Base-by-base conservation (phyloP, 1,140 invertebrate genomes). In the Latrodectus geometricus region DNA sequence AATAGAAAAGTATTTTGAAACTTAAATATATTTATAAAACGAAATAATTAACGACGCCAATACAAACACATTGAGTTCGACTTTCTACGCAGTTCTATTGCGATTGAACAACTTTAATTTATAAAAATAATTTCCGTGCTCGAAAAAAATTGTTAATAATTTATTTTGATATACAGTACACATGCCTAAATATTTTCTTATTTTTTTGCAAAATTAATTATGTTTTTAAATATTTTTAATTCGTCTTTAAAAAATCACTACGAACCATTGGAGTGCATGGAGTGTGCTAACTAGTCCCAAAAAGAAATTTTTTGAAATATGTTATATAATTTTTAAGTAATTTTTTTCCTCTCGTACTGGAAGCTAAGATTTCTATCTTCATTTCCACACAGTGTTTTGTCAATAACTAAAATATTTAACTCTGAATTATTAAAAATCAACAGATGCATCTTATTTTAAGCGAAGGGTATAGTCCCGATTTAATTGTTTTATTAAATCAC, bases 221-320 rank as follows among this genome's bases (percentile, higher is more conserved):
- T n/a, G 35, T 23, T 77, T 86, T 78, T 48, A 78, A 86, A 20
- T 35, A 70, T 78, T 86, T 86, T 56, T 17, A 21, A 77, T 77
- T 72, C 23, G 14, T 9, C 48, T 86, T 86, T 86, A 77, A 70
- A 70, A 86, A 86, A 54, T 35, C n/a, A 78, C 11, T 12, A 61
- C 56, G 35, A 56, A 70, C 66, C 75, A 86, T 70, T 77, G 68
- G 54, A 70, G 8, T 50, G 48, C 65, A 86, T 78, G 65, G 83
- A 14, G 83, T 86, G 83, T 86, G 83, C 83, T 86, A 86, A 77
- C 20, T 49, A 69, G 74, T 20, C 17, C 21, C 23, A 49, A 86
- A 86, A 86, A 86, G 61, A 78, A 86, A 86, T 86, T 86, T 76
- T 86, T 86, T 86, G 49, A 49, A 49, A 23, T 49, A 14, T 35